phyloP scores from a whole-genome alignment of 2,797 vertebrate genomes.

The Pangasius sanitwongsei region DNA sequence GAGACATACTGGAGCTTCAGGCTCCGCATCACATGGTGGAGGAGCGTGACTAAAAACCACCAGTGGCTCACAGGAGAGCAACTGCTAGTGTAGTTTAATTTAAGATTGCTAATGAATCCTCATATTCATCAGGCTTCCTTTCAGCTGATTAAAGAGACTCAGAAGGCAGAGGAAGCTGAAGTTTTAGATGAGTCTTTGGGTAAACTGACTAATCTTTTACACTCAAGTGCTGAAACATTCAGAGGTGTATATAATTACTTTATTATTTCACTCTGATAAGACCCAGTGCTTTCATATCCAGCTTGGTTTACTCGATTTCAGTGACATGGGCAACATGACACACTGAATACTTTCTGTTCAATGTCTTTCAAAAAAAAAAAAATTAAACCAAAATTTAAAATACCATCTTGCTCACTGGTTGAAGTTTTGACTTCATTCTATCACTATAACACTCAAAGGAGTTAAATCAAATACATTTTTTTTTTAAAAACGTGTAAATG shows the following conservation, averaged over 20 bases:
- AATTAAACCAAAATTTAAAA: slow-evolving; percentile 11
- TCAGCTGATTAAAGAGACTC: slow-evolving; percentile 57
- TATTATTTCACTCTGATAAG: slow-evolving; percentile 54
- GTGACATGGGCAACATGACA: slow-evolving; percentile 11
- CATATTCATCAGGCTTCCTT: slow-evolving; percentile 55
- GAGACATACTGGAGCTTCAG: neutral
- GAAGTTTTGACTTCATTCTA: neutral
- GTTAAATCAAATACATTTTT: neutral
- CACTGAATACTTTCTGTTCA: slow-evolving; percentile 8
- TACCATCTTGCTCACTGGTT: neutral
- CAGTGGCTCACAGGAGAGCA: slow-evolving; percentile 45
- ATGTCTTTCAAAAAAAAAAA: neutral
- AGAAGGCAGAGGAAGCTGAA: slow-evolving; percentile 41
- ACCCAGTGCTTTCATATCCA: slow-evolving; percentile 41
- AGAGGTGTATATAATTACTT: slow-evolving; percentile 52
- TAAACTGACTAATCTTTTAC: slow-evolving; percentile 51
- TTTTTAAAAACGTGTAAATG: neutral
- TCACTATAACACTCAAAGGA: neutral
- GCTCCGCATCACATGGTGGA: slow-evolving; percentile 29
- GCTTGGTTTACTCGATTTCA: slow-evolving; percentile 42
- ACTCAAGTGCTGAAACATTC: slow-evolving; percentile 46
- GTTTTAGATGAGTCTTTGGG: slow-evolving; percentile 32
- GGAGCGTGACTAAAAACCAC: slow-evolving; percentile 49
- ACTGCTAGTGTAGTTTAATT: slow-evolving; percentile 57
- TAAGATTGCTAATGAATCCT: slow-evolving; percentile 61